Evolutionary conservation across 1,140 invertebrate genomes (phyloP), one percentile per base, ranked within the genome.

Genomic region (Bombus pascuorum): DNA sequence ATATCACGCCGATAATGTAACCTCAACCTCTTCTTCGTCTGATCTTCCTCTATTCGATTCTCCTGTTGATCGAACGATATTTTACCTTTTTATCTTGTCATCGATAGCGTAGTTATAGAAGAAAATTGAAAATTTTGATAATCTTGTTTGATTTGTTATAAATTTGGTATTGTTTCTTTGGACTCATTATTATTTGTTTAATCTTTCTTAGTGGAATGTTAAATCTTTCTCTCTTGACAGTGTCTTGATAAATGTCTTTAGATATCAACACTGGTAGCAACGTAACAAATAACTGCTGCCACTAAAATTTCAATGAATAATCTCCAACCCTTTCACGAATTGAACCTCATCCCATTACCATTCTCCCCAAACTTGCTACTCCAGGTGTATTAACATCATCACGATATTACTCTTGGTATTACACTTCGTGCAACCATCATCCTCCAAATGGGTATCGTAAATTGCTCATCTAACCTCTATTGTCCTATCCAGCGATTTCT

Each of bases 1-100:
- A 87, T 83, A 90, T 90, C 88, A 86, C 83, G 53, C 88, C 82
- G 89, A 90, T 90, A 83, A 86, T 80, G 74, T 76, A 87, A 89
- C 39, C 78, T 62, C 32, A 53, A 37, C 84, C 73, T 66, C 22
- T 37, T 15, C 62, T 73, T 18, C 39, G 42, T 44, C 59, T 66
- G 62, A 32, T 42, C 47, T 39, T 65, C 39, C 28, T 44, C 53
- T 76, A 34, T n/a, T 42, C 18, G 34, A 32, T 84, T 70, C 53
- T 59, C 32, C n/a, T 25, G 13, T 22, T 59, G 66, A 28, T 42
- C 32, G 57, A 73, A 25, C 57, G 47, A 53, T 32, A 59, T 78
- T 87, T 59, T 57, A 77, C 34, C 47, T 62, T 42, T 65, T n/a
- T n/a, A 15, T 66, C 28, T 13, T 9, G 9, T 18, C 44, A n/a